Conservation (phyloP, 2,888 invertebrate species). For the Osmoderma eremita region DNA sequence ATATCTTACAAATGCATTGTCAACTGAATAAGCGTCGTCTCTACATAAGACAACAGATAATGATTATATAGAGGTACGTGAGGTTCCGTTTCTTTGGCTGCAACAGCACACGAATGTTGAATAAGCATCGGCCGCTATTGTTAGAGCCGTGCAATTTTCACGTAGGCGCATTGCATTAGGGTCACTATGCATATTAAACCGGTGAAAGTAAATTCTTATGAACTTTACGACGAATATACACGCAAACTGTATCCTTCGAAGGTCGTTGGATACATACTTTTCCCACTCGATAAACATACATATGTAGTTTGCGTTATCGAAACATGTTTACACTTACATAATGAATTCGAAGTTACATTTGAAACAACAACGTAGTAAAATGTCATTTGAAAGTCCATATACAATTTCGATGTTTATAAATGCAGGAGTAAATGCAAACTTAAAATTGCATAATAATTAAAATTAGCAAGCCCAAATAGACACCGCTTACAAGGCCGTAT, state of each 20-base stretch:
- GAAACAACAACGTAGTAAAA: too few species aligned
- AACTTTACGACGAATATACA: constrained; percentile 8
- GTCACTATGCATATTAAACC: constrained; percentile 12
- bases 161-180: constrained; percentile 32
- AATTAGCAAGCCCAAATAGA: too few species aligned
- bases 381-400: too few species aligned
- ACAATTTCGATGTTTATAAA: too few species aligned
- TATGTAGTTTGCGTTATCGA: constrained; percentile 1
- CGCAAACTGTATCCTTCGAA: constrained; percentile 18
- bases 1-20: too few species aligned
- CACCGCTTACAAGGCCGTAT: too few species aligned
- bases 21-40: too few species aligned
- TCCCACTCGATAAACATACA: too few species aligned
- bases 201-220: constrained; percentile 25
- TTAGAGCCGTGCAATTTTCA: constrained; percentile 21
- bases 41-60: background rate
- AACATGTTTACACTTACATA: background rate
- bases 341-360: background rate
- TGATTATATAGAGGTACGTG: constrained; percentile 1
- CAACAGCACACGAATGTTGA: constrained; percentile 1
- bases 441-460: too few species aligned
- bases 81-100: background rate
- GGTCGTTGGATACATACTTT: too few species aligned
- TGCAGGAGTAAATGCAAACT: too few species aligned
- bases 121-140: constrained; percentile 8